A percentile compares a stretch with the other conserved stretches of the same genome.
These are phyloP conservation scores for Carterocephalus palaemon DNA, from an alignment of 2,888 invertebrate genomes.

Conservation along the genomic window DNA sequence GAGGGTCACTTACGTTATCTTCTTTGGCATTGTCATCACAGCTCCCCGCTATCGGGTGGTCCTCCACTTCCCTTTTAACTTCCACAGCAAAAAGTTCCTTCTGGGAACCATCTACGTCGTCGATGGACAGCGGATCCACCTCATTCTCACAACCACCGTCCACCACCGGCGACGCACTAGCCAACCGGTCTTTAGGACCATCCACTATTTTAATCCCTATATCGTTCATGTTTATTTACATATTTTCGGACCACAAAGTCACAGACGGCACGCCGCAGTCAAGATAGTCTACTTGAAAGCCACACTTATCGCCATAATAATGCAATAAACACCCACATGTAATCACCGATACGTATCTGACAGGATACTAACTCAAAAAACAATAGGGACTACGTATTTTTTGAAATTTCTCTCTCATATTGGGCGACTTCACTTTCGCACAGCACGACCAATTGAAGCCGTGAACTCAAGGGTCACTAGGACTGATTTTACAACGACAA, in stretches of 20 bases:
- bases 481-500: constrained; percentile 43
- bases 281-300: constrained; percentile 65
- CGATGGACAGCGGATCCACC: constrained; percentile 65
- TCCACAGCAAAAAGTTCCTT: constrained; percentile 39
- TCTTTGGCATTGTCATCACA: constrained; percentile 77
- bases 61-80: constrained; percentile 35
- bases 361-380: constrained; percentile 31
- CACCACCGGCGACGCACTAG: constrained; percentile 48
- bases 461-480: constrained; percentile 64
- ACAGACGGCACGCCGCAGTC: constrained; percentile 67
- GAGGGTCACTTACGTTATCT: constrained; percentile 50
- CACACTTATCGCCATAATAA: constrained; percentile 51
- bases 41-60: constrained; percentile 49
- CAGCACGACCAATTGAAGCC: constrained; percentile 62
- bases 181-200: constrained; percentile 59
- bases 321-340: constrained; percentile 20
- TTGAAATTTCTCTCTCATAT: constrained; percentile 59
- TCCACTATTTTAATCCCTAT: constrained; percentile 71
- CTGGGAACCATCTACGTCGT: constrained; percentile 43
- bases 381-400: constrained; percentile 44
- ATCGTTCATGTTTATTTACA: constrained; percentile 79
- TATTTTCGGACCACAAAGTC: constrained; percentile 68
- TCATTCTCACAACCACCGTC: constrained; percentile 53
- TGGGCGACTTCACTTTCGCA: constrained; percentile 54
- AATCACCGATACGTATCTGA: constrained; percentile 30